phyloP scores from a whole-genome alignment of 2,113 vertebrate species.

The Hylia prasina region DNA sequence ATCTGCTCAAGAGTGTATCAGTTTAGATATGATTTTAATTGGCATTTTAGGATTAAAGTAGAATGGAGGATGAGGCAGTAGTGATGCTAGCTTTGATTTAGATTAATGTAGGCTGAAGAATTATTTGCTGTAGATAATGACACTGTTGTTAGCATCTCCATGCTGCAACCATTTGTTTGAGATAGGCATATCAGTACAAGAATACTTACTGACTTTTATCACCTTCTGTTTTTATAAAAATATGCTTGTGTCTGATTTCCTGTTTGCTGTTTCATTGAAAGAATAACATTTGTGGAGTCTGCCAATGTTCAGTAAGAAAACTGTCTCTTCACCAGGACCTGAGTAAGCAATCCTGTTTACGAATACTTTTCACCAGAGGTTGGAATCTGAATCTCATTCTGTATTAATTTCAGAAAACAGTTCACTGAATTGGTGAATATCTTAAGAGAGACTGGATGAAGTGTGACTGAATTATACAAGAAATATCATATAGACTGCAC shows the following conservation, averaged over 20 bases:
- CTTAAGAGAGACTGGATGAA: background rate
- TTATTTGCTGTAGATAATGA: background rate
- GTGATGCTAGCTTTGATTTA: background rate
- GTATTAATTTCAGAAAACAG: background rate
- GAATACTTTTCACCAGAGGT: fast-evolving
- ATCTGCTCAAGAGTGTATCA: background rate
- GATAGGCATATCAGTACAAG: background rate
- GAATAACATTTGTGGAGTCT: background rate
- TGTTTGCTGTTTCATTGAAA: background rate
- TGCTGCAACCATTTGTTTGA: background rate
- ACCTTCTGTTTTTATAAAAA: background rate
- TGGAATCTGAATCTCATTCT: background rate
- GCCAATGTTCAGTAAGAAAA: background rate
- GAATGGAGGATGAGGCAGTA: background rate
- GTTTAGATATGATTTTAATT: background rate
- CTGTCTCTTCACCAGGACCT: background rate
- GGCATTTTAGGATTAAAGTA: background rate
- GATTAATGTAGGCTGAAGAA: background rate
- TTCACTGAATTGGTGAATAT: background rate
- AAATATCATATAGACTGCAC: background rate
- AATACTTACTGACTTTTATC: background rate
- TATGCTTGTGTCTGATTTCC: background rate
- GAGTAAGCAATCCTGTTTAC: background rate
- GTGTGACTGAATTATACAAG: background rate
- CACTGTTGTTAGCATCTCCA: background rate